These are phyloP conservation scores for Mizuhopecten yessoensis DNA, from an alignment of 1,140 invertebrate species.

Conservation along the genomic window DNA sequence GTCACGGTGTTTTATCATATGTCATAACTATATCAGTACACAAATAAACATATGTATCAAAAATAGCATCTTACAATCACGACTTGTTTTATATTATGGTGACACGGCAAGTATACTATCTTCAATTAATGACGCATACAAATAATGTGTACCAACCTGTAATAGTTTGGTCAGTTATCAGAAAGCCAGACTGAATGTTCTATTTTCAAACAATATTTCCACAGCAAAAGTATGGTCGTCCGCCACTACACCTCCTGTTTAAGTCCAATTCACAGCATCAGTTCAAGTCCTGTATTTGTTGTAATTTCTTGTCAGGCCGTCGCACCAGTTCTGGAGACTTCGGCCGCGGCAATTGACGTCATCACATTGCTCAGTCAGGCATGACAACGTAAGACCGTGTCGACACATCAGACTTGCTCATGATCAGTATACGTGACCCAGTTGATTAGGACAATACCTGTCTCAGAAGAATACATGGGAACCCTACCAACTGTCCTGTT, in stretches of 20 bases:
- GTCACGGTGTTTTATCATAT: neutral
- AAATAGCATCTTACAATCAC: neutral
- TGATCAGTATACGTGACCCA: neutral
- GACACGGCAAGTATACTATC: too few species aligned
- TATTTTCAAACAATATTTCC: too few species aligned
- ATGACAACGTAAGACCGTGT: neutral
- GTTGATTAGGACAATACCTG: neutral
- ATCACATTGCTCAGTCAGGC: neutral
- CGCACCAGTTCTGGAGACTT: neutral
- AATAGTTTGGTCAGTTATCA: neutral
- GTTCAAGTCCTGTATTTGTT: neutral
- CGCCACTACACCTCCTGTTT: too few species aligned
- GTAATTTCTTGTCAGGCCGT: neutral
- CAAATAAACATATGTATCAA: neutral
- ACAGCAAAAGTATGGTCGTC: too few species aligned
- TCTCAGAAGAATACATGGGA: neutral
- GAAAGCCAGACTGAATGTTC: neutral
- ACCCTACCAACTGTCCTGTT: neutral
- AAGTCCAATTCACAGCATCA: neutral
- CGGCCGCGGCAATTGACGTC: neutral
- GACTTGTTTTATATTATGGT: neutral
- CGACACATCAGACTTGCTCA: neutral
- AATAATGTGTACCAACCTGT: neutral
- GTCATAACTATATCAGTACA: neutral
- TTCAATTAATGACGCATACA: too few species aligned